A percentile compares a stretch with the other conserved stretches of the same genome.
Conservation (phyloP, 2,888 invertebrate species). For the Drosophila aldrichi region DNA sequence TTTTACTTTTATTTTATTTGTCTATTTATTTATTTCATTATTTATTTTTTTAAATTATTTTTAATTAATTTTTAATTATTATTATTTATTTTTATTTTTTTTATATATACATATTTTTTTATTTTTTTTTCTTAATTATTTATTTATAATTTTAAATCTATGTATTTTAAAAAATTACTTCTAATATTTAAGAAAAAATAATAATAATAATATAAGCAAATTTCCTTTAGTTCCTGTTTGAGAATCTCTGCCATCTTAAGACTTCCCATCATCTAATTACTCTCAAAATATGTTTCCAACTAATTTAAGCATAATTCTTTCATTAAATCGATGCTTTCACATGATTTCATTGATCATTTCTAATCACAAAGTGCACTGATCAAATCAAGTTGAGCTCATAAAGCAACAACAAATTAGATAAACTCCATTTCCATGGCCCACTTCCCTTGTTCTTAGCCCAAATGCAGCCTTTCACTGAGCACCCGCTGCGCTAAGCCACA, state of each 20-base stretch:
- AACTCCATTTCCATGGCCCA: constrained; percentile 33
- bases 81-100: too few relatives aligned
- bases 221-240: too few relatives aligned
- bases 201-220: too few relatives aligned
- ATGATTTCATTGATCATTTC: background rate
- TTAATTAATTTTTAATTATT: too few relatives aligned
- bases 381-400: background rate
- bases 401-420: background rate
- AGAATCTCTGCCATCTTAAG: background rate
- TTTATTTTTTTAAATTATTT: too few relatives aligned
- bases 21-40: too few relatives aligned
- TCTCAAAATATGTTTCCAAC: background rate
- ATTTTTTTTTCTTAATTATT: too few relatives aligned
- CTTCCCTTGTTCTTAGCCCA: constrained; percentile 17
- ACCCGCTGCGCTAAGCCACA: constrained; percentile 46
- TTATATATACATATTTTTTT: too few relatives aligned
- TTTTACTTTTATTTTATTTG: too few relatives aligned
- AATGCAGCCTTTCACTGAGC: constrained; percentile 48
- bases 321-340: background rate
- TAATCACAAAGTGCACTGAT: background rate
- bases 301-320: background rate
- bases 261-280: background rate
- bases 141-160: too few relatives aligned
- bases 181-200: too few relatives aligned
- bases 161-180: too few relatives aligned